Evolutionary conservation across 1,140 invertebrate genomes (phyloP).

Genomic region (Diorhabda sublineata): DNA sequence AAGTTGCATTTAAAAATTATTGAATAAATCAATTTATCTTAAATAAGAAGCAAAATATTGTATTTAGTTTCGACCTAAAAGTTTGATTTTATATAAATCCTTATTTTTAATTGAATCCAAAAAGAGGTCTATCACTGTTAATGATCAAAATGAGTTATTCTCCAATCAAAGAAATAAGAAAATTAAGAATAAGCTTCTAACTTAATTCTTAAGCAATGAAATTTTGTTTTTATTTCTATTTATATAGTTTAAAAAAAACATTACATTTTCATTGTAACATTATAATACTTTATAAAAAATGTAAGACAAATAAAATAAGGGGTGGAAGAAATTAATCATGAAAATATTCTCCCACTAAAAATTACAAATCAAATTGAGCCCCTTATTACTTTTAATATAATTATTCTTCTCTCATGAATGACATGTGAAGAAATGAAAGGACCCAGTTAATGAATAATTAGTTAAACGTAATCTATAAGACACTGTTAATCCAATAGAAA

Average conservation of each 20-base stretch:
- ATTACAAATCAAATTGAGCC: constrained; percentile 52
- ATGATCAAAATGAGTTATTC: too few relatives aligned
- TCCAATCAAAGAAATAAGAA: too few relatives aligned
- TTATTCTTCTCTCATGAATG: constrained; percentile 49
- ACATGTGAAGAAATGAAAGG: constrained; percentile 49
- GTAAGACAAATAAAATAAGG: constrained; percentile 52
- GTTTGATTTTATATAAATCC: constrained; percentile 38
- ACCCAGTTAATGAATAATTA: constrained; percentile 51
- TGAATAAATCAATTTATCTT: constrained; percentile 50
- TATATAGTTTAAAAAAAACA: constrained; percentile 47
- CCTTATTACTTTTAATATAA: constrained; percentile 50
- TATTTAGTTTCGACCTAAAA: constrained; percentile 59
- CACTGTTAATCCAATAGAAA: constrained; percentile 54
- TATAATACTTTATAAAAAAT: constrained; percentile 47
- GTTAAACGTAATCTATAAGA: constrained; percentile 54
- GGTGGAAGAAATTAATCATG: constrained; percentile 48
- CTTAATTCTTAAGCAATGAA: too few relatives aligned
- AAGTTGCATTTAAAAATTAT: constrained; percentile 60
- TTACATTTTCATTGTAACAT: constrained; percentile 59
- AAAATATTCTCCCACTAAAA: constrained; percentile 48
- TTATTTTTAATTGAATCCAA: too few relatives aligned
- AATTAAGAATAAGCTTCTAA: too few relatives aligned
- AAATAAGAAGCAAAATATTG: constrained; percentile 54
- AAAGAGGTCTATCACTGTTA: too few relatives aligned
- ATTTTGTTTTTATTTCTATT: too few relatives aligned